phyloP scores from a whole-genome alignment of 2,797 vertebrate genomes.

The Hafferia zeledoni region DNA sequence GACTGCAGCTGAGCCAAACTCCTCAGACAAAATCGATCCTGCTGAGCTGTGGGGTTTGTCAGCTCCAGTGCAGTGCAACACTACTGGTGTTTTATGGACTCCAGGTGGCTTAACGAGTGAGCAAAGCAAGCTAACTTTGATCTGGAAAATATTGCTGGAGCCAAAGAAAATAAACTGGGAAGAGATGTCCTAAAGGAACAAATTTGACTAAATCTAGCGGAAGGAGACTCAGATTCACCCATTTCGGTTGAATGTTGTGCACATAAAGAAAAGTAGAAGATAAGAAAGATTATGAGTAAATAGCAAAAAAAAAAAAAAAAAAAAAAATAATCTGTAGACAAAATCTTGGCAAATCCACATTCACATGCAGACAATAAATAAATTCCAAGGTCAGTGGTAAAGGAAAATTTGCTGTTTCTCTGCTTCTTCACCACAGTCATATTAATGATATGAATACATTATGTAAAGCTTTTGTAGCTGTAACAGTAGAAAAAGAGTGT shows the following conservation, averaged over 20 bases:
- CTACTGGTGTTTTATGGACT: neutral
- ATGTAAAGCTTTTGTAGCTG: neutral
- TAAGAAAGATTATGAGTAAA: neutral
- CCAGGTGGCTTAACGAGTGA: neutral
- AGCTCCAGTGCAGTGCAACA: neutral
- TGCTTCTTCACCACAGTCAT: neutral
- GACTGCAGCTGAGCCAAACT: neutral
- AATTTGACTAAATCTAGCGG: neutral
- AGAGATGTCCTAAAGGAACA: fast-evolving
- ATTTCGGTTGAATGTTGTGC: neutral
- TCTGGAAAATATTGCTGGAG: neutral
- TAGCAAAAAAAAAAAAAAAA: neutral
- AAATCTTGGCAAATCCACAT: neutral
- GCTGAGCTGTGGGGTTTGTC: neutral
- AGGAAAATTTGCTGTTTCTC: neutral
- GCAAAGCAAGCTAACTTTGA: neutral
- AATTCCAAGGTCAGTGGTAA: neutral
- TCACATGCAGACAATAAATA: neutral
- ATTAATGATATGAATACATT: neutral
- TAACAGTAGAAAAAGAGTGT: neutral
- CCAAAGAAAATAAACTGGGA: neutral
- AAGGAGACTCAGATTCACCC: neutral
- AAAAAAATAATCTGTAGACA: neutral
- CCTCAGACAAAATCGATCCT: neutral
- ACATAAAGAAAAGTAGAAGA: neutral